Conservation (phyloP, 2,888 invertebrate species). For the Drosophila maculinotata region DNA sequence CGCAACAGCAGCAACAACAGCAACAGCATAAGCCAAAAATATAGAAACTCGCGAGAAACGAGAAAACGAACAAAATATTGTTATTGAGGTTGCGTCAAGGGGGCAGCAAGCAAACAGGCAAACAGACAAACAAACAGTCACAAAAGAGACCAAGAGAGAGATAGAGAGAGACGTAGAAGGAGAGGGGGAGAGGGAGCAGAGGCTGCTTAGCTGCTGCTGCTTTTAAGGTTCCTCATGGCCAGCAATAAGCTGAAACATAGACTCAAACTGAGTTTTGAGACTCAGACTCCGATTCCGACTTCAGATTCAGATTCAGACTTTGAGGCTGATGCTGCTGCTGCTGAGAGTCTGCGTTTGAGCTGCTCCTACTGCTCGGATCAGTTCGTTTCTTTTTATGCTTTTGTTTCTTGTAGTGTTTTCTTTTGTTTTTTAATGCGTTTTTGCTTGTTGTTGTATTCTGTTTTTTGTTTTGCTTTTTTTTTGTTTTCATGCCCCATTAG, state of each 20-base stretch:
- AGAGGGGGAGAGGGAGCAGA: not conserved
- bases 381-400: constrained; percentile 7
- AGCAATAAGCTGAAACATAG: constrained; percentile 6
- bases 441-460: too few species aligned
- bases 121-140: constrained; percentile 23
- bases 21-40: constrained; percentile 40
- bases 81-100: constrained; percentile 67
- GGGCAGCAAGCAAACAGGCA: constrained; percentile 34
- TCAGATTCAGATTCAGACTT: constrained; percentile 6
- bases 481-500: constrained; percentile 59
- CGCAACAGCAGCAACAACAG: constrained; percentile 23
- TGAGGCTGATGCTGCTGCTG: constrained; percentile 2
- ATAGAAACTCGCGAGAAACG: constrained; percentile 47
- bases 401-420: constrained; percentile 5
- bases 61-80: constrained; percentile 60
- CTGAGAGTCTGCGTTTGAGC: constrained; percentile 31
- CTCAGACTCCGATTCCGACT: too few species aligned
- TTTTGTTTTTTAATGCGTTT: constrained; percentile 15
- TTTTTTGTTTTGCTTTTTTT: constrained; percentile 20
- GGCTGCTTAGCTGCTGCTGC: constrained; percentile 5
- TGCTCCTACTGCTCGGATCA: constrained; percentile 9
- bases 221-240: constrained; percentile 18
- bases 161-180: not conserved
- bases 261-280: constrained; percentile 6
- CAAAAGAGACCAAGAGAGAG: not conserved